A percentile compares a stretch with the other conserved stretches of the same genome.
Conservation (phyloP, 2,113 vertebrate species). For the Reinhardtius hippoglossoides region DNA sequence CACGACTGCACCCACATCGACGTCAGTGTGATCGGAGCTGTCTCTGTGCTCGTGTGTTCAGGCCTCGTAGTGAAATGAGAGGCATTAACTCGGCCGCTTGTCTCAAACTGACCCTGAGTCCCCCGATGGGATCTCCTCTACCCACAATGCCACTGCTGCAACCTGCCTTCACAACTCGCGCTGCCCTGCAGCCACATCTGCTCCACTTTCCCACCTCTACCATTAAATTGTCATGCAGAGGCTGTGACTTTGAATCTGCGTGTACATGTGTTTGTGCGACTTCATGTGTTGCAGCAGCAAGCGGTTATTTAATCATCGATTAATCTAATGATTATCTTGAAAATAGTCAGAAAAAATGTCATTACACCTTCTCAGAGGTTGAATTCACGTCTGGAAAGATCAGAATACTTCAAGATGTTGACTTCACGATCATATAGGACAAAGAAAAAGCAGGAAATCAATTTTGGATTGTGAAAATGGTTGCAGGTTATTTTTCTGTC, state of each 20-base stretch:
- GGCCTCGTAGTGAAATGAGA: conserved; percentile 54
- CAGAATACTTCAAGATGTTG: no score
- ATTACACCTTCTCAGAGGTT: no score
- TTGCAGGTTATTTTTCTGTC: not conserved
- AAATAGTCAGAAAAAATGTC: no score
- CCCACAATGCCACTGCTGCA: conserved; percentile 42
- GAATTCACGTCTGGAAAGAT: no score
- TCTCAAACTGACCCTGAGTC: conserved; percentile 58
- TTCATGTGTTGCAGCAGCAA: not conserved
- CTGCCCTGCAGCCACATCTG: conserved; percentile 75
- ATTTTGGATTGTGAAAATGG: not conserved
- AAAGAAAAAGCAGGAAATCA: no score
- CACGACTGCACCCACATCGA: conserved; percentile 4
- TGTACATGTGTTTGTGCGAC: not conserved
- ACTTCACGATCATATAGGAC: no score
- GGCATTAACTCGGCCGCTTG: conserved; percentile 50
- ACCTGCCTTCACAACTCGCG: conserved; percentile 44
- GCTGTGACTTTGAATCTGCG: conserved; percentile 25
- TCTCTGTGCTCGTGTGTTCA: not conserved
- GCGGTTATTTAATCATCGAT: not conserved
- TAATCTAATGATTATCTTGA: not conserved
- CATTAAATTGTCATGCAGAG: conserved; percentile 54
- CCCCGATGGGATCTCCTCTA: conserved; percentile 27
- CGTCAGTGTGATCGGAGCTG: conserved; percentile 33
- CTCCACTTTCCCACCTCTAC: conserved; percentile 65